These are phyloP conservation scores for Pediacus dermestoides DNA, from an alignment of 2,888 invertebrate species.

Conservation along the genomic window DNA sequence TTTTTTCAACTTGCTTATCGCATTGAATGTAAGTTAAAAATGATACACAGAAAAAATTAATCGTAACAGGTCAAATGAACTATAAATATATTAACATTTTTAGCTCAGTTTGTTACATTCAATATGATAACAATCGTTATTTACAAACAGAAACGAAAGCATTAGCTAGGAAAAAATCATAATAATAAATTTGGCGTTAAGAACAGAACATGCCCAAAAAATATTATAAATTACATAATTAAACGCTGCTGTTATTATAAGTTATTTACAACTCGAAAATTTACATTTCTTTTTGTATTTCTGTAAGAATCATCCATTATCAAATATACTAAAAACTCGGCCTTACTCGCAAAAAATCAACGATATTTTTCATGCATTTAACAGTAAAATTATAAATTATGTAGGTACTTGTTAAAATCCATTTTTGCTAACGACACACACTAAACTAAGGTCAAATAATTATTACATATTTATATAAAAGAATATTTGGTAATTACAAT, in stretches of 20 bases:
- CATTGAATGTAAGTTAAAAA: constrained; percentile 21
- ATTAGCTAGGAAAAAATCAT: constrained; percentile 35
- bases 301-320: constrained; percentile 24
- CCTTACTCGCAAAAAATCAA: constrained; percentile 39
- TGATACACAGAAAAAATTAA: constrained; percentile 13
- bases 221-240: constrained; percentile 21
- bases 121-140: constrained; percentile 20
- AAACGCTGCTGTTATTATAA: constrained; percentile 22
- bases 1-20: constrained; percentile 19
- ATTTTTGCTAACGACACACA: constrained; percentile 38
- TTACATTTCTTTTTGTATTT: constrained; percentile 30
- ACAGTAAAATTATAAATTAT: no score
- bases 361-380: no score
- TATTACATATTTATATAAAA: constrained; percentile 31
- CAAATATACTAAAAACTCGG: constrained; percentile 30
- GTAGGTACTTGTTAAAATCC: no score
- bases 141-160: constrained; percentile 22
- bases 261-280: constrained; percentile 32
- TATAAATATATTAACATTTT: constrained; percentile 16
- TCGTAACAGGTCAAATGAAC: constrained; percentile 21
- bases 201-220: constrained; percentile 32
- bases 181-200: constrained; percentile 35
- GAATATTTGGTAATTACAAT: constrained; percentile 43
- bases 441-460: constrained; percentile 35
- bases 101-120: constrained; percentile 18